Percentiles rank a stretch among this genome's conserved stretches.
Evolutionary conservation across 2,113 vertebrate species (phyloP).

Genomic region (Thamnophis sirtalis): DNA sequence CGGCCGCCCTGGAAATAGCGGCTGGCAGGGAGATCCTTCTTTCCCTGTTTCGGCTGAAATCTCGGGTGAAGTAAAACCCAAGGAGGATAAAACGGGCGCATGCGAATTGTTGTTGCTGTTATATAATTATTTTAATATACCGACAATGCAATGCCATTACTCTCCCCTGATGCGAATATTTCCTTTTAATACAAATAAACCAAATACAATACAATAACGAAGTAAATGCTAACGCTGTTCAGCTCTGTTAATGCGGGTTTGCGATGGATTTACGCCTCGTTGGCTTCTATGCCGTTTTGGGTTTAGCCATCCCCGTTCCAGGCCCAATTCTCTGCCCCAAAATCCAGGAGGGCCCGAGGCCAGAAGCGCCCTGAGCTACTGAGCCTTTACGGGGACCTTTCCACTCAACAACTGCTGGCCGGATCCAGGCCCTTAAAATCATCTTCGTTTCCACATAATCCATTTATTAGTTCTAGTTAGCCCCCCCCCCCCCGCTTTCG

Average conservation of each 20-base stretch:
- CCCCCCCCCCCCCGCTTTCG: background rate
- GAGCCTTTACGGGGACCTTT: background rate
- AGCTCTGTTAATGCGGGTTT: background rate
- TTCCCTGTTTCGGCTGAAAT: background rate
- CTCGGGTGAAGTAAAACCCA: background rate
- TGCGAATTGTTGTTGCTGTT: background rate
- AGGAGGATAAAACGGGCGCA: background rate
- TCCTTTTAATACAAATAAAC: too few relatives aligned
- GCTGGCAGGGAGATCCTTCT: background rate
- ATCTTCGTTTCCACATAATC: background rate
- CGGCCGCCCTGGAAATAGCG: background rate
- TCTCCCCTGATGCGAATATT: background rate
- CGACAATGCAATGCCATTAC: background rate
- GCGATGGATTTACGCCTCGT: background rate
- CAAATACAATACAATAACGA: too few relatives aligned
- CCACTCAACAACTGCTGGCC: background rate
- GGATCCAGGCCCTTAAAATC: background rate
- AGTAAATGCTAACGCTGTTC: background rate
- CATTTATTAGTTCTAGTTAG: background rate
- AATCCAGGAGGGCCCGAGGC: background rate
- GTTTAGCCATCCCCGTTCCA: background rate
- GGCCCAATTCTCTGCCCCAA: background rate
- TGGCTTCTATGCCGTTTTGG: background rate
- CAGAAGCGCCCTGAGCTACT: background rate
- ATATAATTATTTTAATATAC: background rate